Evolutionary conservation across 2,888 invertebrate genomes (phyloP), one percentile per base, ranked within the genome.

Genomic region (Cephalotes varians): DNA sequence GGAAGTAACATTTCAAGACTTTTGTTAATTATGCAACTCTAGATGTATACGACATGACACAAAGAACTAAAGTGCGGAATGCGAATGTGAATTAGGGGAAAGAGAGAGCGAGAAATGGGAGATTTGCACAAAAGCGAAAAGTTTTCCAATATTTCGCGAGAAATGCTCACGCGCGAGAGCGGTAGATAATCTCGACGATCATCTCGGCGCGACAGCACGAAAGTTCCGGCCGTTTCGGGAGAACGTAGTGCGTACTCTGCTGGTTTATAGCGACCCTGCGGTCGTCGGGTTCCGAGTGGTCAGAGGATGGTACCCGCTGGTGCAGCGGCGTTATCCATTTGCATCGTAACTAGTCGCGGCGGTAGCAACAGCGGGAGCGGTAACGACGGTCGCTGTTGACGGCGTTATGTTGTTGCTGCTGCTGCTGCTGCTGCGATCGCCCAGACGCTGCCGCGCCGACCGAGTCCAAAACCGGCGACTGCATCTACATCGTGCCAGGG

Each of bases 221-320:
- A 89, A 89, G 84, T 88, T 86, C 83, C 60, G 86, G 82, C 69
- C 79, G 74, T 83, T 81, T 73, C 54, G 72, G 81, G 40, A 74
- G 40, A 58, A 54, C 73, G 86, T 80, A 86, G 85, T 83, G 87
- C 83, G 72, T 74, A 85, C 86, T 80, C 83, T 74, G 84, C 82
- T 91, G 86, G 91, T 91, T 91, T 91, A 91, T 88, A 88, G 90
- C 77, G 80, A 83, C 84, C 87, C 89, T 91, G 90, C 83, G 89
- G 89, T 89, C 85, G 81, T 81, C 84, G 86, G 86, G 79, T 85
- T 90, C 85, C 85, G 86, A 89, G 87, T 82, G 89, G 83, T 73
- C 85, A 76, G 71, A 34, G 40, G 10, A 40, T 25, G 56, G 85
- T 82, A 74, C 71, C 74, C 60, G 54, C 12, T 49, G 77, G 69